A percentile compares a stretch with the other conserved stretches of the same genome.
These are phyloP conservation scores for Drosophila tripunctata DNA, from an alignment of 2,888 invertebrate genomes.

Conservation along the genomic window DNA sequence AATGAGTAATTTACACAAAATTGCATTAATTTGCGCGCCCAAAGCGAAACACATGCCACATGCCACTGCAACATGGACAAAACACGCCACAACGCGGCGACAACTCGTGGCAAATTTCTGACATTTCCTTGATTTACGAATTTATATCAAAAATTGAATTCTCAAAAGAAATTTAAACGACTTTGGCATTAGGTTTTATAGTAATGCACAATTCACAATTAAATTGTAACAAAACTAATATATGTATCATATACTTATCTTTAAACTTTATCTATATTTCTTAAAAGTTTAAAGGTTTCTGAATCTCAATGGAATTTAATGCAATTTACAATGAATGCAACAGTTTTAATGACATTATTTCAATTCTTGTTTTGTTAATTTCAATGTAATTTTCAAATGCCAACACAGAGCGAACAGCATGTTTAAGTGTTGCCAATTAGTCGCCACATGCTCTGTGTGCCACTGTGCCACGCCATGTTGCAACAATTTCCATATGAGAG, in stretches of 20 bases:
- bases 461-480: slow-evolving; percentile 42
- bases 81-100: slow-evolving; percentile 34
- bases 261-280: too few species aligned
- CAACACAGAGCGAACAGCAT: not conserved
- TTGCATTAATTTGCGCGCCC: slow-evolving; percentile 73
- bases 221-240: too few species aligned
- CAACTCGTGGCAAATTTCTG: slow-evolving; percentile 78
- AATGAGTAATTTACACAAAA: slow-evolving; percentile 80
- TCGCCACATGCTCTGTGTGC: slow-evolving; percentile 34
- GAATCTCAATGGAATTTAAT: not conserved
- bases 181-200: slow-evolving; percentile 20
- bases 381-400: slow-evolving; percentile 40
- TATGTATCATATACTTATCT: too few species aligned
- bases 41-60: slow-evolving; percentile 54
- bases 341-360: not conserved
- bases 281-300: too few species aligned
- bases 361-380: slow-evolving; percentile 19
- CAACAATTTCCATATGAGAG: slow-evolving; percentile 62
- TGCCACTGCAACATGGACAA: slow-evolving; percentile 47
- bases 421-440: slow-evolving; percentile 66
- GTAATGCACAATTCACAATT: slow-evolving; percentile 1
- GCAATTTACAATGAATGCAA: not conserved
- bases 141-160: slow-evolving; percentile 51
- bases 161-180: slow-evolving; percentile 34
- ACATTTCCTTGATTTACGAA: slow-evolving; percentile 77